These are phyloP conservation scores for Anastrepha ludens DNA, from an alignment of 1,140 invertebrate genomes.

Conservation along the genomic window DNA sequence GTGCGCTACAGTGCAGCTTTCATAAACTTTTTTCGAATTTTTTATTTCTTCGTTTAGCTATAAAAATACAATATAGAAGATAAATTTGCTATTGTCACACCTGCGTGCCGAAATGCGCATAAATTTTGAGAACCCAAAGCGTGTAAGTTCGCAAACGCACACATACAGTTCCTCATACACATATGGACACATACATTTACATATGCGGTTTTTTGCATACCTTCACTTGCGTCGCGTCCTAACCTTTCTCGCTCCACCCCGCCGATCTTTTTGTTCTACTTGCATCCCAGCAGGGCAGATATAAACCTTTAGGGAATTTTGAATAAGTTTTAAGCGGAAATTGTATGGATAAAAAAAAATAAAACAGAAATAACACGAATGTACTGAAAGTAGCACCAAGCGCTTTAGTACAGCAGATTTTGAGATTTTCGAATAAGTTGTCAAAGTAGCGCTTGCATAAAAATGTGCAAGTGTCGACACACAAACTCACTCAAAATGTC, in stretches of 20 bases:
- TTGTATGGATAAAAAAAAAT: neutral
- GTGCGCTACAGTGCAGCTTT: neutral
- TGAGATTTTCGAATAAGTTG: conserved; percentile 27
- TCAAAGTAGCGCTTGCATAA: conserved; percentile 40
- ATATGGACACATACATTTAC: neutral
- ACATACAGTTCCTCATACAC: neutral
- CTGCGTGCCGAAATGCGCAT: conserved; percentile 51
- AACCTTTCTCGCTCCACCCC: neutral
- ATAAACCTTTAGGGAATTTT: neutral
- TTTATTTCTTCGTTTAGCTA: neutral
- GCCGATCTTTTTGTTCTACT: neutral
- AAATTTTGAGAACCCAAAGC: conserved; percentile 33
- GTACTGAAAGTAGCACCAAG: neutral
- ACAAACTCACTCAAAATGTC: neutral
- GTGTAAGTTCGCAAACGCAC: neutral
- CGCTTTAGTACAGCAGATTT: conserved; percentile 7
- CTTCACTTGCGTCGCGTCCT: neutral
- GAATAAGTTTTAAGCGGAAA: neutral
- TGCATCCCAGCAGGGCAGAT: neutral
- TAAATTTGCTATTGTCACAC: conserved; percentile 51
- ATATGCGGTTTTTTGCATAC: neutral
- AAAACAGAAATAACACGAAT: neutral
- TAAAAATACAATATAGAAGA: conserved; percentile 40
- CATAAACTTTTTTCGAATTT: neutral
- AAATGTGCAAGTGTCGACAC: conserved; percentile 3